phyloP scores from a whole-genome alignment of 2,888 invertebrate species.

The Cosmia trapezina region DNA sequence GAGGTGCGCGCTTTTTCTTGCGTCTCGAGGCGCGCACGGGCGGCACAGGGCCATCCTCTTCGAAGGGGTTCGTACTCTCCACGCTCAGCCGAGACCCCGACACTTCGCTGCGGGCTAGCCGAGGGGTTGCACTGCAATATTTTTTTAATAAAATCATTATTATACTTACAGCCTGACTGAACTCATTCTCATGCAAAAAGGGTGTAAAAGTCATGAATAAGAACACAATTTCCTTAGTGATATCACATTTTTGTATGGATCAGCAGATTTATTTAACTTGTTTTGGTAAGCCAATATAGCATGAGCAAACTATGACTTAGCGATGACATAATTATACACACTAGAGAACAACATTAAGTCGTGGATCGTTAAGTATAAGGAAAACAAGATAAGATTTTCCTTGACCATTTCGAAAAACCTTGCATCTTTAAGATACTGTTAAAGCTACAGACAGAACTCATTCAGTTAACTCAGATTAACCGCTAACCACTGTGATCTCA shows the following conservation, averaged over 20 bases:
- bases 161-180: background rate
- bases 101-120: constrained; percentile 86
- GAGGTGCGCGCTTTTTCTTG: constrained; percentile 92
- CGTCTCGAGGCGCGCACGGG: constrained; percentile 89
- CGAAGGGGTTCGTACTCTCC: constrained; percentile 91
- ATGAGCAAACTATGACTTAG: background rate
- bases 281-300: background rate
- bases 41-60: constrained; percentile 86
- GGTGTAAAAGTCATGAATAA: background rate
- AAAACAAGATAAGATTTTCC: constrained; percentile 42
- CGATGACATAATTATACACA: constrained; percentile 18
- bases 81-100: constrained; percentile 91
- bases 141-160: constrained; percentile 7
- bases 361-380: constrained; percentile 12
- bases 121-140: constrained; percentile 80
- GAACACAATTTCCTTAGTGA: background rate
- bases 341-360: constrained; percentile 15
- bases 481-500: background rate
- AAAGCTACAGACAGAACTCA: background rate
- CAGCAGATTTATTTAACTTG: background rate
- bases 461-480: constrained; percentile 2
- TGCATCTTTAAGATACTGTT: background rate
- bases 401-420: constrained; percentile 12
- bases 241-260: background rate
- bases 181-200: too few species aligned